Conservation (phyloP, 2,113 vertebrate species). For the Marmota flaviventris region DNA sequence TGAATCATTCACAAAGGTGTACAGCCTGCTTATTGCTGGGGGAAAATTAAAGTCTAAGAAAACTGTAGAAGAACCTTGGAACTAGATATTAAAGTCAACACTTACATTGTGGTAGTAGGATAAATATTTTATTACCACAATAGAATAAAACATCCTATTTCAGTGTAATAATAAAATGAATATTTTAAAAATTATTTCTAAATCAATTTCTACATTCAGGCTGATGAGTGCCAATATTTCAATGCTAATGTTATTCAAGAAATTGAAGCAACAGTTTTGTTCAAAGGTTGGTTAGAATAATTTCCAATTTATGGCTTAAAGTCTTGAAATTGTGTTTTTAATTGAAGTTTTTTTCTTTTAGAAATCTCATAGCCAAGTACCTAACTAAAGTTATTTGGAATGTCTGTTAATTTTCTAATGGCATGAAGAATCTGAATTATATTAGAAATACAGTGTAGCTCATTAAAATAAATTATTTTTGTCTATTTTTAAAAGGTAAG, state of each 20-base stretch:
- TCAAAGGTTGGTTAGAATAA: not conserved
- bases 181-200: constrained; percentile 9
- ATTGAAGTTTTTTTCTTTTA: not conserved
- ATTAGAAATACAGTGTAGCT: not conserved
- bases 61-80: not conserved
- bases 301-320: not conserved
- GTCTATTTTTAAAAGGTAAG: not conserved
- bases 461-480: constrained; percentile 8
- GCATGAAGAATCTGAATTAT: not conserved
- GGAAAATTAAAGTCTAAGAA: not conserved
- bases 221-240: not conserved
- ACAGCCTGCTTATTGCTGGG: not conserved
- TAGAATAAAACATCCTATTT: no score
- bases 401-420: not conserved
- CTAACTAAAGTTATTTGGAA: not conserved
- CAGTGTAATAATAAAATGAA: not conserved
- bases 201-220: not conserved
- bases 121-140: no score
- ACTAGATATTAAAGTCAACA: not conserved
- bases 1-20: not conserved
- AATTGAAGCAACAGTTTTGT: not conserved
- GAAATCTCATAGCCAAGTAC: not conserved
- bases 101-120: not conserved
- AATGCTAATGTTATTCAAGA: not conserved
- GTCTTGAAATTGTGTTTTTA: not conserved